Evolutionary conservation across 2,888 invertebrate genomes (phyloP).

Genomic region (Barypeithes pellucidus): DNA sequence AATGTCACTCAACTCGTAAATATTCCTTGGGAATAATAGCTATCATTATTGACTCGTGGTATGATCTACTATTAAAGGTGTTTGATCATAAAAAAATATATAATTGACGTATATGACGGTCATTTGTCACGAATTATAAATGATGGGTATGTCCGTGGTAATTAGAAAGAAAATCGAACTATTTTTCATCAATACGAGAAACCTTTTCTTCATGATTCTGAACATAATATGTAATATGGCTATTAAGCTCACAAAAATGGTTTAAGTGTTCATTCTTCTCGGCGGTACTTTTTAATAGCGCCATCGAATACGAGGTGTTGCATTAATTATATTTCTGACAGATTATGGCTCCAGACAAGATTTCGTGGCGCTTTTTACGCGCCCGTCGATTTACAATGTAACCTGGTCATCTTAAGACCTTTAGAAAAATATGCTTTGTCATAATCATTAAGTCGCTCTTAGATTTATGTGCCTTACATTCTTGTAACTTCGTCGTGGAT

Average conservation of each 20-base stretch:
- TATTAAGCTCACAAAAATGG: constrained; percentile 17
- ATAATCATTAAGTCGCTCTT: constrained; percentile 21
- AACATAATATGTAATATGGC: neutral
- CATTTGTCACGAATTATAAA: too few relatives aligned
- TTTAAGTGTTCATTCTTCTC: constrained; percentile 6
- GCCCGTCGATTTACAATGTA: constrained; percentile 11
- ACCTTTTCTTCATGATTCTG: neutral
- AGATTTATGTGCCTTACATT: constrained; percentile 21
- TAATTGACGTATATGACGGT: too few relatives aligned
- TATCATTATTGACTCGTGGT: too few relatives aligned
- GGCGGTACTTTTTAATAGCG: constrained; percentile 25
- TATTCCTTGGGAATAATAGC: too few relatives aligned
- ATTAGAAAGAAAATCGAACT: too few relatives aligned
- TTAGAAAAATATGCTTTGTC: constrained; percentile 15
- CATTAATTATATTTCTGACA: constrained; percentile 66
- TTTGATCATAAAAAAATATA: too few relatives aligned
- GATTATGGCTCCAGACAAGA: constrained; percentile 65
- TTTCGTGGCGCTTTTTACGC: constrained; percentile 55
- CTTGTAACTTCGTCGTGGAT: neutral
- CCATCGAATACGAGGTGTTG: constrained; percentile 63
- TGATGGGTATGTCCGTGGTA: too few relatives aligned
- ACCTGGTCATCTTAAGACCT: constrained; percentile 1
- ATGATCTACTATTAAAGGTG: too few relatives aligned
- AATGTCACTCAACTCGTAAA: too few relatives aligned
- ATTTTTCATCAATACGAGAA: too few relatives aligned